These are phyloP conservation scores for Ladona fulva DNA, from an alignment of 1,140 invertebrate genomes.

Conservation along the genomic window DNA sequence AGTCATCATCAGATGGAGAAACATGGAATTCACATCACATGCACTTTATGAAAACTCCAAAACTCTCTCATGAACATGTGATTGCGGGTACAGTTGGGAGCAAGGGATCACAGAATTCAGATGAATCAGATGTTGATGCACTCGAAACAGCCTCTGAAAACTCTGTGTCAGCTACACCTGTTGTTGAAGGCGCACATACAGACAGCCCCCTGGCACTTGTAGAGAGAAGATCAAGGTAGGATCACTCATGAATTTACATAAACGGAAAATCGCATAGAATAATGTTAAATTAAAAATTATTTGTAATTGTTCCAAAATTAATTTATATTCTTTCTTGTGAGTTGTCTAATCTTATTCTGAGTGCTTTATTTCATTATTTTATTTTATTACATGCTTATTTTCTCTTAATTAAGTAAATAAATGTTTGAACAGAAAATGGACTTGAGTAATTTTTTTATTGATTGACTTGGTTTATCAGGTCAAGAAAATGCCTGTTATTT, in stretches of 20 bases:
- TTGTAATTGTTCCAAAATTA: too few species aligned
- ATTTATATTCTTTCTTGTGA: too few species aligned
- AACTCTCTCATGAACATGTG: conserved; percentile 18
- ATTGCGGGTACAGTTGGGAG: not conserved
- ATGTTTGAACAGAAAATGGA: too few species aligned
- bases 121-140: not conserved
- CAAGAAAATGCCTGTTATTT: not conserved
- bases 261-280: too few species aligned
- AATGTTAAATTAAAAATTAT: too few species aligned
- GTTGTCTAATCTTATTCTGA: too few species aligned
- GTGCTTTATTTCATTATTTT: too few species aligned
- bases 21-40: conserved; percentile 28
- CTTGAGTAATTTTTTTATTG: too few species aligned
- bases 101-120: not conserved
- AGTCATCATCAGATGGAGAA: conserved; percentile 22
- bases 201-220: conserved; percentile 25
- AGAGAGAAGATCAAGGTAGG: conserved; percentile 25
- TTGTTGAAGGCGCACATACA: conserved; percentile 20
- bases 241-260: not conserved
- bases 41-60: conserved; percentile 24
- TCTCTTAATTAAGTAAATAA: too few species aligned
- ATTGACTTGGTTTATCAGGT: not conserved
- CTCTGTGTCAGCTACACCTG: conserved; percentile 12
- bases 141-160: not conserved
- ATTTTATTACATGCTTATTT: too few species aligned